Conservation (phyloP, 2,888 invertebrate species). For the Congeria kusceri region DNA sequence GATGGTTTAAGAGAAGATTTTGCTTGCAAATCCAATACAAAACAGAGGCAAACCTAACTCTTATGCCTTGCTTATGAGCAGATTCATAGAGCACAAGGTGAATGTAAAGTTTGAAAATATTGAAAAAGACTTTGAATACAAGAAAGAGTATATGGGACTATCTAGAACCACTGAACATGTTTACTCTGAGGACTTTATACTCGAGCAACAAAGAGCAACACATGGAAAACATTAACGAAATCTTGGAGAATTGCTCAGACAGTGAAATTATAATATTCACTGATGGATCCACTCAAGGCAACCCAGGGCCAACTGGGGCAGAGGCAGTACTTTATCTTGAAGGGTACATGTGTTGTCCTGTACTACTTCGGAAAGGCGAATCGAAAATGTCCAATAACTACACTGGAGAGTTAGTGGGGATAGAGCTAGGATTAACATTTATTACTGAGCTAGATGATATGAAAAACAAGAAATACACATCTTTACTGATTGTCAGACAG, state of each 20-base stretch:
- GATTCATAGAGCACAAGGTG: conserved; percentile 8
- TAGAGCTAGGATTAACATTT: background rate
- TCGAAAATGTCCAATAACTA: conserved; percentile 2
- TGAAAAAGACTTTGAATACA: conserved; percentile 30
- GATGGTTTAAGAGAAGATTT: conserved; percentile 2
- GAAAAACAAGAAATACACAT: background rate
- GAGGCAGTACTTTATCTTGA: conserved; percentile 13
- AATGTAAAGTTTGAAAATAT: conserved; percentile 6
- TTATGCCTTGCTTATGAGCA: background rate
- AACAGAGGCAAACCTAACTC: background rate
- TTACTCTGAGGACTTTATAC: conserved; percentile 1
- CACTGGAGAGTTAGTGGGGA: conserved; percentile 5
- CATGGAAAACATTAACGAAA: conserved; percentile 9
- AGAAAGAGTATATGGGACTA: background rate
- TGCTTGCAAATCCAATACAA: background rate
- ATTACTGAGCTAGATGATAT: background rate
- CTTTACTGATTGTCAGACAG: conserved; percentile 18
- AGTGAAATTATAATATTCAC: conserved; percentile 23
- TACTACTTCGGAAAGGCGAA: background rate
- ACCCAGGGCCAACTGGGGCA: conserved; percentile 25
- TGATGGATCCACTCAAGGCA: conserved; percentile 16
- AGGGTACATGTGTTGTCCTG: conserved; percentile 1
- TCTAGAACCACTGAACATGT: background rate
- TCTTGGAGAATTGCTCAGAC: background rate
- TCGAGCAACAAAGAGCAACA: conserved; percentile 8